phyloP scores from a whole-genome alignment of 1,140 invertebrate genomes.

The Agrypnia vestita region DNA sequence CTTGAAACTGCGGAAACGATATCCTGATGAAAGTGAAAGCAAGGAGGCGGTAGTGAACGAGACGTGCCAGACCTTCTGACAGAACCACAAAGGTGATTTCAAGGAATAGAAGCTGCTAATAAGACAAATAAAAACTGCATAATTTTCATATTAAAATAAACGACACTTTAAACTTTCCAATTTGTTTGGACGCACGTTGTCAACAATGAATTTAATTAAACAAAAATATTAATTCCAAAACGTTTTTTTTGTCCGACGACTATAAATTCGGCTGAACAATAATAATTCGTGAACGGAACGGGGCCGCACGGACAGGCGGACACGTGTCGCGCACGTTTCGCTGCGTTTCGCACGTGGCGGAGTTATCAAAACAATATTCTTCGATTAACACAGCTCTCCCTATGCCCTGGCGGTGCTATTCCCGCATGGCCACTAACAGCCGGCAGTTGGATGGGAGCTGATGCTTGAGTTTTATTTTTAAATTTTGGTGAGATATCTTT shows the following conservation, averaged over 20 bases:
- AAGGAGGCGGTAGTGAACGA: too few species aligned
- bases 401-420: background rate
- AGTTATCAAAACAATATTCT: constrained; percentile 61
- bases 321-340: constrained; percentile 16
- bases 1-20: too few species aligned
- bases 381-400: constrained; percentile 56
- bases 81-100: too few species aligned
- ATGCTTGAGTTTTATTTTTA: too few species aligned
- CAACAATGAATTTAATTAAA: constrained; percentile 35
- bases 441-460: background rate
- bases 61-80: too few species aligned
- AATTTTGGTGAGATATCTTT: too few species aligned
- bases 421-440: background rate
- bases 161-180: too few species aligned
- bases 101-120: too few species aligned
- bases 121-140: too few species aligned
- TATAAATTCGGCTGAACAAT: constrained; percentile 19
- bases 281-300: constrained; percentile 21
- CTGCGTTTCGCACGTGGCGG: constrained; percentile 65
- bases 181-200: background rate
- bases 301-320: background rate
- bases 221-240: constrained; percentile 36
- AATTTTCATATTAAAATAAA: too few species aligned
- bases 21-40: too few species aligned
- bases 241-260: constrained; percentile 16